Evolutionary conservation across 1,140 invertebrate genomes (phyloP).

Genomic region (Drosophila neocordata): DNA sequence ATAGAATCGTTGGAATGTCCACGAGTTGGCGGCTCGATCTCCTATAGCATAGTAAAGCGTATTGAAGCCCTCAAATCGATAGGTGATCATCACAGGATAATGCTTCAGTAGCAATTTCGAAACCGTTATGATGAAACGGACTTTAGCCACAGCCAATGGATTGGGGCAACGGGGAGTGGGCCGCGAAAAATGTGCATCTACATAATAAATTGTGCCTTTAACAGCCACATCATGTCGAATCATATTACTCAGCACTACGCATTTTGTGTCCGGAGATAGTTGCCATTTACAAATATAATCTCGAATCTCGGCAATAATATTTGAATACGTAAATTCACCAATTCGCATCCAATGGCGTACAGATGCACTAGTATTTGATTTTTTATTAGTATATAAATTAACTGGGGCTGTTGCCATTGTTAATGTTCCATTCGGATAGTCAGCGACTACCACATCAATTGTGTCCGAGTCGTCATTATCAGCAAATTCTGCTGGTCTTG

Average conservation of each 20-base stretch:
- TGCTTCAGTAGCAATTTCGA: slow-evolving; percentile 42
- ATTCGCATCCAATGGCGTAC: slow-evolving; percentile 39
- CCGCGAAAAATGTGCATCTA: slow-evolving; percentile 71
- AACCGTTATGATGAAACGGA: slow-evolving; percentile 62
- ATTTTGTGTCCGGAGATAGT: slow-evolving; percentile 62
- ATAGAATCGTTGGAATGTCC: slow-evolving; percentile 61
- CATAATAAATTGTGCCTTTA: slow-evolving; percentile 59
- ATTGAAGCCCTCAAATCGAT: slow-evolving; percentile 68
- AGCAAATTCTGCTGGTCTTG: background rate
- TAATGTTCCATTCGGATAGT: background rate
- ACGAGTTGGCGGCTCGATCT: slow-evolving; percentile 25
- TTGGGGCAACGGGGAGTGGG: slow-evolving; percentile 67
- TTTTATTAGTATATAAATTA: background rate
- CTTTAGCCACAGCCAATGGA: slow-evolving; percentile 68
- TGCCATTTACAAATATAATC: slow-evolving; percentile 60
- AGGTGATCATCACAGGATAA: slow-evolving; percentile 73
- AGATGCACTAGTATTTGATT: slow-evolving; percentile 29
- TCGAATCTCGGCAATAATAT: slow-evolving; percentile 48
- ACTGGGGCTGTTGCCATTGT: too few relatives aligned
- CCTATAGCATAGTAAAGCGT: slow-evolving; percentile 65
- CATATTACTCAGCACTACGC: slow-evolving; percentile 57
- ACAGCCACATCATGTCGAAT: slow-evolving; percentile 39
- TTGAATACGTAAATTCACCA: slow-evolving; percentile 48
- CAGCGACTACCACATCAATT: background rate
- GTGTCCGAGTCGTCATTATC: background rate